Percentiles rank a stretch among this genome's conserved stretches.
These are phyloP conservation scores for Zoanthus gigantus DNA, from an alignment of 92 coral and sea anemone genomes.

Conservation along the genomic window DNA sequence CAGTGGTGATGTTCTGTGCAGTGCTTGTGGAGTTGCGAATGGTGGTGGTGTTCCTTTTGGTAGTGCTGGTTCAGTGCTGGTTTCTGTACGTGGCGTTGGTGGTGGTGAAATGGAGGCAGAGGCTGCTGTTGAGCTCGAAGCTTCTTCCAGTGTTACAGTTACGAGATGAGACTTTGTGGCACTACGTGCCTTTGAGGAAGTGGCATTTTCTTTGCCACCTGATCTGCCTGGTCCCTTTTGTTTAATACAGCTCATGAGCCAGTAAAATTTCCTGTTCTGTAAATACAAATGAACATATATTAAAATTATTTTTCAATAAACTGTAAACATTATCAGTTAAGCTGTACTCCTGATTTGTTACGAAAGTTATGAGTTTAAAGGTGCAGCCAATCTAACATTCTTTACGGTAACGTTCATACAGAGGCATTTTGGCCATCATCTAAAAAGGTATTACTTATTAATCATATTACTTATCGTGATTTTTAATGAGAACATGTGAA, in stretches of 20 bases:
- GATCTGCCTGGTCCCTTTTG: too few species aligned
- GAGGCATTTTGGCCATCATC: constrained; percentile 53
- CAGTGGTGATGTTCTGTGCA: constrained; percentile 8
- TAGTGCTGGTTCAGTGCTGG: constrained; percentile 16
- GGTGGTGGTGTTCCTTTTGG: background rate
- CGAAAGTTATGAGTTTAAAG: background rate
- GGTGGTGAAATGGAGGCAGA: background rate
- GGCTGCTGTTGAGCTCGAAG: background rate
- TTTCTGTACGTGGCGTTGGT: background rate
- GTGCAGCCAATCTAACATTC: too few species aligned
- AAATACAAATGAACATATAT: constrained; percentile 54
- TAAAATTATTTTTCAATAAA: constrained; percentile 48
- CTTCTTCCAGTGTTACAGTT: too few species aligned
- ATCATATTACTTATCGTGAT: constrained; percentile 56
- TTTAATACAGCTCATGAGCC: background rate
- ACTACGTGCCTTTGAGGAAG: too few species aligned
- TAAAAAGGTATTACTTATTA: constrained; percentile 24
- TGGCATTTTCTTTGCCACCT: too few species aligned
- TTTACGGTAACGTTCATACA: constrained; percentile 10
- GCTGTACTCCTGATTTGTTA: constrained; percentile 13
- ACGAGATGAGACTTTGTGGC: too few species aligned
- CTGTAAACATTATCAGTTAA: constrained; percentile 49
- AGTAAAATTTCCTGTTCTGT: constrained; percentile 36
- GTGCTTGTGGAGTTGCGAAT: constrained; percentile 7
- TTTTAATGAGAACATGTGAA: constrained; percentile 57